These are phyloP conservation scores for Micromys minutus DNA, from an alignment of 2,113 vertebrate species.

Conservation along the genomic window DNA sequence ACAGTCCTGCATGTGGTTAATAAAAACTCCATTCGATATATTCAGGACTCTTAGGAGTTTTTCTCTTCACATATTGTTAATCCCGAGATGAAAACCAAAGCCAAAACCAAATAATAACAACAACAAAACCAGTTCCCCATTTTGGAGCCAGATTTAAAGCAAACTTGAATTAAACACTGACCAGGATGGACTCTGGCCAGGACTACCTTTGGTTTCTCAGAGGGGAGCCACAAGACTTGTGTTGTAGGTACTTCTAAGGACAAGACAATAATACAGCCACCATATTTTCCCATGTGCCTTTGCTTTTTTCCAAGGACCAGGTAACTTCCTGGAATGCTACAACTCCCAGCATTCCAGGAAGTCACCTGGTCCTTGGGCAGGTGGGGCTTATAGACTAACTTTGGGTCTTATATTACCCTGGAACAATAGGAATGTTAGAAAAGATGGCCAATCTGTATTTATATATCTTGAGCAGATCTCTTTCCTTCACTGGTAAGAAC, in stretches of 20 bases:
- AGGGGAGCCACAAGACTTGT: neutral
- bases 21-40: neutral
- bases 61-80: neutral
- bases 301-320: neutral
- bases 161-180: neutral
- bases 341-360: neutral
- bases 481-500: slow-evolving; percentile 6
- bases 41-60: neutral
- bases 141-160: neutral
- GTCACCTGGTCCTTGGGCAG: neutral
- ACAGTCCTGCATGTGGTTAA: neutral
- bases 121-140: neutral
- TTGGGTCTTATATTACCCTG: neutral
- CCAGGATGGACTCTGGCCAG: neutral
- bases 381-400: neutral
- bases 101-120: neutral
- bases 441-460: neutral
- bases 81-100: neutral
- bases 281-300: neutral
- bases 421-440: neutral
- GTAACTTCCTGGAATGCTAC: no score
- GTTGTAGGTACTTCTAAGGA: neutral
- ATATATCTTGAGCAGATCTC: neutral
- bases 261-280: neutral
- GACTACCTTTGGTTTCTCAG: neutral